Conservation (phyloP, 1,140 invertebrate genomes). For the Drosophila equinoxialis region DNA sequence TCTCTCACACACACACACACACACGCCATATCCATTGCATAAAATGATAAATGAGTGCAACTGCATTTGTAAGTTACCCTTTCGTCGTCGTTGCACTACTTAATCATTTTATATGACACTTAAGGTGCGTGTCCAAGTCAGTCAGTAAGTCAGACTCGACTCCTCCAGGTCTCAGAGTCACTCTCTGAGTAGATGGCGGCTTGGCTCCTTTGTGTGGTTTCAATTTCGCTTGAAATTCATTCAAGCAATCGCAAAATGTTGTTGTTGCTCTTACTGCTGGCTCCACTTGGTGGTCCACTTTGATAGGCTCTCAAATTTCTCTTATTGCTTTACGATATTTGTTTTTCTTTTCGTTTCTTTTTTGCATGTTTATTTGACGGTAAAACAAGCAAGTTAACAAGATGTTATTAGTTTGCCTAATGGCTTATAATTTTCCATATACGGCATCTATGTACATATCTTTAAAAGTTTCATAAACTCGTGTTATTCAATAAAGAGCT, state of each 20-base stretch:
- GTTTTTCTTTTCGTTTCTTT: neutral
- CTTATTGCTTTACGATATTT: constrained; percentile 37
- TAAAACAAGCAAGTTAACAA: constrained; percentile 63
- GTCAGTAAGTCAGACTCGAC: neutral
- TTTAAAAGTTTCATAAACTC: neutral
- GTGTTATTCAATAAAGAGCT: neutral
- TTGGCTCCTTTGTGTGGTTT: constrained; percentile 35
- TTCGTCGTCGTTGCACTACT: constrained; percentile 11
- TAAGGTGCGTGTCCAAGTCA: constrained; percentile 18
- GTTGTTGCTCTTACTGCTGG: neutral
- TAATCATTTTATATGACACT: constrained; percentile 19
- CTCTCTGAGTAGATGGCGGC: neutral
- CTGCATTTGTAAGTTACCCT: constrained; percentile 13
- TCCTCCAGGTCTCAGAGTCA: neutral
- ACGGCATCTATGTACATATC: neutral
- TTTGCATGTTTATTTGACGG: constrained; percentile 71
- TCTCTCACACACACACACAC: neutral
- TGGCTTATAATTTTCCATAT: neutral
- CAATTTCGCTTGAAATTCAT: constrained; percentile 56
- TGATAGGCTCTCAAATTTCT: constrained; percentile 64
- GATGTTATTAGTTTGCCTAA: constrained; percentile 8
- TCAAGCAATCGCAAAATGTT: constrained; percentile 13
- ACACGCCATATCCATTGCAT: constrained; percentile 13
- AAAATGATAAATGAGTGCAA: constrained; percentile 12
- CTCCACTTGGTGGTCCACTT: constrained; percentile 51